These are phyloP conservation scores for Myotis planiceps DNA, from an alignment of 2,797 vertebrate species.

Conservation along the genomic window DNA sequence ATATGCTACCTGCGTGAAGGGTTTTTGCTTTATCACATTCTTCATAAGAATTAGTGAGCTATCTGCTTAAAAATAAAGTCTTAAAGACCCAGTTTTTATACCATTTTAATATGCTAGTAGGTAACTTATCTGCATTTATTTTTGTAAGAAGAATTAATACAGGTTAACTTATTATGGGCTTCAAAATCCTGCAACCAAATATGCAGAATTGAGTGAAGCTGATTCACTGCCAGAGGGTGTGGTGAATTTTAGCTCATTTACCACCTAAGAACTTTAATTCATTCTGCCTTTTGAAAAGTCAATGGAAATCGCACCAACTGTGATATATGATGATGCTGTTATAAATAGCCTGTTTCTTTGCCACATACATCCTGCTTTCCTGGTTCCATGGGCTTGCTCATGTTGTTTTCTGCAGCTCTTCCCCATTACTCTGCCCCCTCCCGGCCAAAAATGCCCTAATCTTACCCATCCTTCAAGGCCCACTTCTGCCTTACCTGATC, in stretches of 20 bases:
- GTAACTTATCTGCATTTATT: not conserved
- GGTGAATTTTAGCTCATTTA: not conserved
- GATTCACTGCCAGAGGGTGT: not conserved
- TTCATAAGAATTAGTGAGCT: slow-evolving; percentile 7
- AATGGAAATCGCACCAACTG: not conserved
- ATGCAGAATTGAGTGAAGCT: not conserved
- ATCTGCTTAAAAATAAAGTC: not conserved
- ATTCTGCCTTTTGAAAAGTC: not conserved
- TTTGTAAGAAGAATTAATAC: not conserved
- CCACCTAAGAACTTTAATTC: not conserved
- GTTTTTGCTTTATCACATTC: not conserved
- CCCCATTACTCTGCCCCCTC: not conserved
- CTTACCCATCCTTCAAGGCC: not conserved
- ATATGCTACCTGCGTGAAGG: not conserved
- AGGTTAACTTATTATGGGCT: not conserved
- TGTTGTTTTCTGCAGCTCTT: not conserved
- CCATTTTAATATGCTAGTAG: not conserved
- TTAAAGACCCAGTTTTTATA: not conserved
- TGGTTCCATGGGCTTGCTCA: not conserved
- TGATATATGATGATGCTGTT: not conserved
- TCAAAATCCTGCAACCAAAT: slow-evolving; percentile 10
- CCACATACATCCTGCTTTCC: not conserved
- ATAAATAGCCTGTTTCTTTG: not conserved
- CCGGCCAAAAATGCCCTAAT: not conserved
- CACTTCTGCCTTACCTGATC: not conserved